These are phyloP conservation scores for Drosophila bifasciata DNA, from an alignment of 1,140 invertebrate species.

Conservation along the genomic window DNA sequence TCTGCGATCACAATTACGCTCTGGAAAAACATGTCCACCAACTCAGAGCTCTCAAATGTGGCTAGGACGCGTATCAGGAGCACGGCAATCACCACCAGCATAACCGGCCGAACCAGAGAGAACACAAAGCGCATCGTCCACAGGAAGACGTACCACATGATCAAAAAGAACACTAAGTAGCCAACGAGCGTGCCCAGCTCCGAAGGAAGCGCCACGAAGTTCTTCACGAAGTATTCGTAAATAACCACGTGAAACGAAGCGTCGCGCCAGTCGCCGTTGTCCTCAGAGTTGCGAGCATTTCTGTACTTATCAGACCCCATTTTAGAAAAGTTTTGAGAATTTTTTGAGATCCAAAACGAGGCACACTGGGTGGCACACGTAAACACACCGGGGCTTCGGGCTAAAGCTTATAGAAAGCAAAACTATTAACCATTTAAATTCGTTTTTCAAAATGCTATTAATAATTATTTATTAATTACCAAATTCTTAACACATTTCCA, in stretches of 20 bases:
- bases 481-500: no score
- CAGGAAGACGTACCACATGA: slow-evolving; percentile 38
- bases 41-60: slow-evolving; percentile 1
- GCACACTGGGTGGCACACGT: not conserved
- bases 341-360: not conserved
- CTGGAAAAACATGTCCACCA: slow-evolving; percentile 22
- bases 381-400: not conserved
- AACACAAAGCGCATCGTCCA: slow-evolving; percentile 36
- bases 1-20: not conserved
- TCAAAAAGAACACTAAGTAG: slow-evolving; percentile 41
- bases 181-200: slow-evolving; percentile 56
- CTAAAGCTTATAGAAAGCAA: no score
- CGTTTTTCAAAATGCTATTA: not conserved
- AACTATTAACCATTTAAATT: not conserved
- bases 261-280: slow-evolving; percentile 24
- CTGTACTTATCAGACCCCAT: slow-evolving; percentile 10
- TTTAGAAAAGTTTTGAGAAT: not conserved
- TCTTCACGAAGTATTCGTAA: slow-evolving; percentile 49
- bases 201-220: slow-evolving; percentile 41
- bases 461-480: no score
- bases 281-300: not conserved
- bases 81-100: slow-evolving; percentile 24
- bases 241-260: slow-evolving; percentile 13
- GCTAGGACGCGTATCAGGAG: slow-evolving; percentile 35
- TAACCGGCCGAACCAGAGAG: slow-evolving; percentile 45